Conservation (phyloP, 2,797 vertebrate genomes). For the Mormyrops boulengeri region DNA sequence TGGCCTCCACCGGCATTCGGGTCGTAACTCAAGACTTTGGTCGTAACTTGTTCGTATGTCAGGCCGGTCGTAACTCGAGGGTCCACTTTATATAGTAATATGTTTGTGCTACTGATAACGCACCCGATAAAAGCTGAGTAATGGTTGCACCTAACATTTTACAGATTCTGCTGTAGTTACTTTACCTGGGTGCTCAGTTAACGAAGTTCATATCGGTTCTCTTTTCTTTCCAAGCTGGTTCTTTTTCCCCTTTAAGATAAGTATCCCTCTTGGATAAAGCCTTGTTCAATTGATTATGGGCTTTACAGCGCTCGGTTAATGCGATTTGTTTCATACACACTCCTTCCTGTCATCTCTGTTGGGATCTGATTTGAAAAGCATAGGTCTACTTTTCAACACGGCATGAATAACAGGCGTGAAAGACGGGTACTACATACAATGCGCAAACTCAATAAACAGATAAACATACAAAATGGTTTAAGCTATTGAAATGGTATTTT, state of each 20-base stretch:
- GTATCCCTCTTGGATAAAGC: background rate
- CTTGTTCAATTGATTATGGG: constrained; percentile 49
- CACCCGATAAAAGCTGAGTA: background rate
- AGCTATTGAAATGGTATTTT: background rate
- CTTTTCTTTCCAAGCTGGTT: constrained; percentile 10
- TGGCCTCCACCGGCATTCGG: no score
- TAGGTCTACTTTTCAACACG: background rate
- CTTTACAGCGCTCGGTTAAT: constrained; percentile 34
- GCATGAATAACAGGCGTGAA: background rate
- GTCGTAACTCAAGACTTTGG: no score
- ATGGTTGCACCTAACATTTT: background rate
- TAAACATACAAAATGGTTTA: background rate
- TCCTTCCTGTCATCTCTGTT: background rate
- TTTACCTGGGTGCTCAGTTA: constrained; percentile 12
- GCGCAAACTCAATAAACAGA: background rate
- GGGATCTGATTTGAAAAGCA: background rate
- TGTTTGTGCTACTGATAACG: background rate
- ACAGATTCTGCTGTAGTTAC: background rate
- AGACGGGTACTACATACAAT: background rate
- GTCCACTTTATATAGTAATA: no score
- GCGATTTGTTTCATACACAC: constrained; percentile 26
- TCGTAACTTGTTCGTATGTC: no score
- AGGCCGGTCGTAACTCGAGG: no score
- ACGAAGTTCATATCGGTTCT: background rate
- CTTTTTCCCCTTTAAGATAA: background rate